Evolutionary conservation across 1,140 invertebrate genomes (phyloP).

Genomic region (Proctacanthus coquilletti): DNA sequence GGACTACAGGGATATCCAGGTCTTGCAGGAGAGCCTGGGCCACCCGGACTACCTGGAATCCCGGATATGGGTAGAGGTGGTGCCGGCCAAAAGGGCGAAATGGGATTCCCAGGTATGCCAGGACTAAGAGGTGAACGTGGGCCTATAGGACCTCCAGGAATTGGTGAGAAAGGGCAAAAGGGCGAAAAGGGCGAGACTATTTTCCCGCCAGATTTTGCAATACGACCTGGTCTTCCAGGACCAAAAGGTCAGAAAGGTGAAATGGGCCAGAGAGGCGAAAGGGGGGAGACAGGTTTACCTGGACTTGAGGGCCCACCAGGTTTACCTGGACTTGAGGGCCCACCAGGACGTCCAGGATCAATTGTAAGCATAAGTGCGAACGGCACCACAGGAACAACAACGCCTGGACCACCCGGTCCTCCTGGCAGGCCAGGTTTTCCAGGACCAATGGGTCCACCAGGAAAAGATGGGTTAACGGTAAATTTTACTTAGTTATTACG

Average conservation of each 20-base stretch:
- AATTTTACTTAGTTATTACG: not conserved
- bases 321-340: conserved; percentile 22
- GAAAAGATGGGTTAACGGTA: conserved; percentile 12
- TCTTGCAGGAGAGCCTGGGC: conserved; percentile 22
- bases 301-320: conserved; percentile 20
- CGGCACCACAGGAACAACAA: not conserved
- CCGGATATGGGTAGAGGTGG: not conserved
- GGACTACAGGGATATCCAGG: conserved; percentile 24
- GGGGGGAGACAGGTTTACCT: conserved; percentile 19
- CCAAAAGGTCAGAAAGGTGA: conserved; percentile 17
- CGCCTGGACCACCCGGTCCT: conserved; percentile 7
- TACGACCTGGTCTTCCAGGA: conserved; percentile 19
- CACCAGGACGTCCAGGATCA: conserved; percentile 14
- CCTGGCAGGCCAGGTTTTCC: conserved; percentile 23
- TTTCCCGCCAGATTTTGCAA: conserved; percentile 14
- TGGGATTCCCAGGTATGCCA: conserved; percentile 17
- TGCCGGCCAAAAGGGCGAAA: not conserved
- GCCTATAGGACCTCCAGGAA: not conserved
- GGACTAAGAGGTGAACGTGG: conserved; percentile 16
- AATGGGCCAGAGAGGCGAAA: conserved; percentile 8
- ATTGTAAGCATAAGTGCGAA: no score
- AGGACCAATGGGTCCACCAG: conserved; percentile 17
- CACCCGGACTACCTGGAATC: conserved; percentile 22
- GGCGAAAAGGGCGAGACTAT: conserved; percentile 7
- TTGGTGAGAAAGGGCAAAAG: not conserved